Percentiles rank a stretch among this genome's conserved stretches.
These are phyloP conservation scores for Agriotes lineatus DNA, from an alignment of 2,888 invertebrate species.

Conservation along the genomic window DNA sequence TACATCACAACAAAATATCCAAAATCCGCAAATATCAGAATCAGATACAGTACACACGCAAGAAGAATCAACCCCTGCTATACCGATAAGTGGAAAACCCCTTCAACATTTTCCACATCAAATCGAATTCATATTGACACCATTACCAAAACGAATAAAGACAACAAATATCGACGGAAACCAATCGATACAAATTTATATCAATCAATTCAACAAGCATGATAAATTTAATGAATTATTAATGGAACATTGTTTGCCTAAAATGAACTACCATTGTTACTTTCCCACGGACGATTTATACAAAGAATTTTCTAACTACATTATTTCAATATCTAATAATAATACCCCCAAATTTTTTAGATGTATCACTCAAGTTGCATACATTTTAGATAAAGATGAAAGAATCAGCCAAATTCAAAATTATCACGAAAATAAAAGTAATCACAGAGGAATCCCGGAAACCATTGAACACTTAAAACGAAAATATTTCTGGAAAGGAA, in stretches of 20 bases:
- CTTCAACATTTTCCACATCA: background rate
- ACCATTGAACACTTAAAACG: background rate
- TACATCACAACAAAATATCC: background rate
- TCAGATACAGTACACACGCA: background rate
- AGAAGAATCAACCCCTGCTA: background rate
- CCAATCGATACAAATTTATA: background rate
- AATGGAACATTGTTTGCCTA: background rate
- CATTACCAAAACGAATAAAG: background rate
- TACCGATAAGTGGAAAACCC: background rate
- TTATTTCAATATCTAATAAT: background rate
- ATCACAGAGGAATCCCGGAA: no score
- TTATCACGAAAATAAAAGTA: background rate
- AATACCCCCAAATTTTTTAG: background rate
- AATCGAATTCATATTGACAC: background rate
- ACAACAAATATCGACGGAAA: no score
- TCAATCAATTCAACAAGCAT: background rate
- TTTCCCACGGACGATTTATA: no score
- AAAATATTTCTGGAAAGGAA: background rate
- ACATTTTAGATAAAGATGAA: background rate
- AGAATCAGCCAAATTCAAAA: background rate
- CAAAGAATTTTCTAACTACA: background rate
- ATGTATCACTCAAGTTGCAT: background rate
- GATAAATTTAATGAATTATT: background rate
- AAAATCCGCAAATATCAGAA: background rate
- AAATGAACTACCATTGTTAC: background rate